Evolutionary conservation across 2,888 invertebrate species (phyloP), one percentile per base, ranked within the genome.

Genomic region (Tenthredo mesomela): DNA sequence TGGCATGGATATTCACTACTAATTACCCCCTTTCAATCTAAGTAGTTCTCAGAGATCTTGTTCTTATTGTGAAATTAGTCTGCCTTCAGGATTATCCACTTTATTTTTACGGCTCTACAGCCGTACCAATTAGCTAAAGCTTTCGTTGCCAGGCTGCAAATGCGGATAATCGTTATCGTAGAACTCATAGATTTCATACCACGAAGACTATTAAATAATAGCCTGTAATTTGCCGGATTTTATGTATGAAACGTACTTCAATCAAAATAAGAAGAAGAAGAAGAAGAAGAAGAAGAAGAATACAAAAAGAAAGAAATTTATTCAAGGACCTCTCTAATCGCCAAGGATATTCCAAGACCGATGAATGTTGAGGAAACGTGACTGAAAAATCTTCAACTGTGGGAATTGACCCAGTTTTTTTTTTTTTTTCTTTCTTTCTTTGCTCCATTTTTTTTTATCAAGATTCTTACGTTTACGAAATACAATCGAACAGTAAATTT

Each of bases 21-120:
- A 73, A 73, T 73, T 73, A 73, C 71, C 71, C 73, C 73, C 73
- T 67, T 67, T 33, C 67, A 67, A 67, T 67, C 33, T 67, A 15
- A 67, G 29, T 67, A 67, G 29, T 67, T 67, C 67, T 67, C 6
- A 15, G 33, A 67, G 33, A 29, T 67, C 29, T 33, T 33, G 33
- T 67, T 67, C 33, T 67, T 67, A 33, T 67, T 67, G 67, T 67
- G 67, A 67, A 67, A 67, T 67, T 33, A 67, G 29, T 33, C 29
- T 67, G 33, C 33, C 67, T 67, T 7, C 4, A 18, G 67, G 67
- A 67, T 18, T 33, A 25, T 67, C 67, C 33, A 67, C 67, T 67
- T 67, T 67, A 18, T 29, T 33, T 33, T 33, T 33, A 67, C 33
- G 15, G 33, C 33, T 18, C 33, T 33, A 67, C 67, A 29, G 33